Conservation (phyloP, 2,797 vertebrate species). For the Trematomus bernacchii region DNA sequence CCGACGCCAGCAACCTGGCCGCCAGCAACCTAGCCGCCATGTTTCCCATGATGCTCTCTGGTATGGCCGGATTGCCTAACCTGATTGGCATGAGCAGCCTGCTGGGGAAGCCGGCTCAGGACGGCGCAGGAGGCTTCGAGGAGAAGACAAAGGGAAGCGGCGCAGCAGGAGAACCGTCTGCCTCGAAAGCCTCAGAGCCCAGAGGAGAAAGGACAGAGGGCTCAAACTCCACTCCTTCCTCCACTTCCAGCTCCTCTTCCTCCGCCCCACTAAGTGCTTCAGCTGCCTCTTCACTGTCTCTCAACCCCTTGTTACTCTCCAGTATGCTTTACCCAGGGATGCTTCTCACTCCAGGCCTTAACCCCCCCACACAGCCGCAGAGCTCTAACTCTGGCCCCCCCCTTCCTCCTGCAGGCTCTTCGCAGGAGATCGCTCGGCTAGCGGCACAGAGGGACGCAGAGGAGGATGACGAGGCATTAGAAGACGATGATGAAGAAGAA, state of each 20-base stretch:
- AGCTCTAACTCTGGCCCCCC: slow-evolving; percentile 89
- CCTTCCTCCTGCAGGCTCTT: slow-evolving; percentile 79
- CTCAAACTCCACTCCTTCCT: slow-evolving; percentile 84
- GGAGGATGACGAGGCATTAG: slow-evolving; percentile 82
- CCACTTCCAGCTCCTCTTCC: slow-evolving; percentile 88
- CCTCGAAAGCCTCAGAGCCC: slow-evolving; percentile 80
- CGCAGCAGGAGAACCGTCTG: slow-evolving; percentile 54
- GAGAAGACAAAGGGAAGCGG: slow-evolving; percentile 85
- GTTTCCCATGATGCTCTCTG: slow-evolving; percentile 98
- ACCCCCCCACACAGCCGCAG: slow-evolving; percentile 94
- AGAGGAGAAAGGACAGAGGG: slow-evolving; percentile 97
- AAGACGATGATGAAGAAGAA: slow-evolving; percentile 86
- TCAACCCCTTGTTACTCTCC: slow-evolving; percentile 97
- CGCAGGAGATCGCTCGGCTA: slow-evolving; percentile 73
- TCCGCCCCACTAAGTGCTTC: slow-evolving; percentile 89
- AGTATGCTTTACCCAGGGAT: slow-evolving; percentile 99
- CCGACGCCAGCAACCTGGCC: slow-evolving; percentile 86
- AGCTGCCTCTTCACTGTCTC: slow-evolving; percentile 89
- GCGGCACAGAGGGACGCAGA: slow-evolving; percentile 82
- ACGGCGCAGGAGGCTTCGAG: slow-evolving; percentile 80
- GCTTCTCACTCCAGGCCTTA: slow-evolving; percentile 99
- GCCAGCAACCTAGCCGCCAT: slow-evolving; percentile 93
- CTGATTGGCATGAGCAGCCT: slow-evolving; percentile 91
- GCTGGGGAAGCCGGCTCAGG: slow-evolving; percentile 86
- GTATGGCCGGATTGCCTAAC: slow-evolving; percentile 95